Conservation (phyloP, 2,113 vertebrate genomes). For the Redunca redunca region DNA sequence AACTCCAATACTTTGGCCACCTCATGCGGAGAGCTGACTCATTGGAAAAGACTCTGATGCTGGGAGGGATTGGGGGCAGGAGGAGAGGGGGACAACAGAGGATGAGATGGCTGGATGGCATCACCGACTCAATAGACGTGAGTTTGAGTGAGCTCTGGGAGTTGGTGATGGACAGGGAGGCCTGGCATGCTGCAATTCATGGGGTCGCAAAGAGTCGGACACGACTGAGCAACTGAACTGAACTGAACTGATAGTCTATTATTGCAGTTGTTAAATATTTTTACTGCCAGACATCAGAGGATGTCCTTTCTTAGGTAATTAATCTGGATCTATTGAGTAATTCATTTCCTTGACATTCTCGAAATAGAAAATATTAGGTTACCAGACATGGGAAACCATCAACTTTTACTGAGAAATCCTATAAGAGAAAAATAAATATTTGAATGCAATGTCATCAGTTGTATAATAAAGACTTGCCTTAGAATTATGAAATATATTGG, state of each 20-base stretch:
- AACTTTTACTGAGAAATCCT: not conserved
- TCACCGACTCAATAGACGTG: too few relatives aligned
- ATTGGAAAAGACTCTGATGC: too few relatives aligned
- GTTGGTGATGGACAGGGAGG: too few relatives aligned
- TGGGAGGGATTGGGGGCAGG: too few relatives aligned
- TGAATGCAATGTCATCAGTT: not conserved
- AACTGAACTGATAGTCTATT: not conserved
- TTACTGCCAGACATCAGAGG: not conserved
- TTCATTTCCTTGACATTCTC: not conserved
- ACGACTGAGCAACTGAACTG: too few relatives aligned
- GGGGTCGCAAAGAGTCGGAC: too few relatives aligned
- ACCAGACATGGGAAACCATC: not conserved
- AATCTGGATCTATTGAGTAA: not conserved
- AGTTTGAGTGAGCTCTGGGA: fast-evolving
- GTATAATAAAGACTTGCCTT: not conserved
- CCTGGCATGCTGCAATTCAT: too few relatives aligned
- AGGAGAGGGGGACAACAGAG: too few relatives aligned
- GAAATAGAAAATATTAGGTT: not conserved
- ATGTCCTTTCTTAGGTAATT: not conserved
- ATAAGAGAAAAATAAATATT: not conserved
- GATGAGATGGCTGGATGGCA: too few relatives aligned
- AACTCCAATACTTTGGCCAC: too few relatives aligned
- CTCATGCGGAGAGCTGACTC: too few relatives aligned
- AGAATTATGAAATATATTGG: not conserved
- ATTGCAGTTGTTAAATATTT: not conserved